Percentiles rank a stretch among this genome's conserved stretches.
These are phyloP conservation scores for Zelostemma sp. DNA, from an alignment of 1,140 invertebrate species.

Conservation along the genomic window DNA sequence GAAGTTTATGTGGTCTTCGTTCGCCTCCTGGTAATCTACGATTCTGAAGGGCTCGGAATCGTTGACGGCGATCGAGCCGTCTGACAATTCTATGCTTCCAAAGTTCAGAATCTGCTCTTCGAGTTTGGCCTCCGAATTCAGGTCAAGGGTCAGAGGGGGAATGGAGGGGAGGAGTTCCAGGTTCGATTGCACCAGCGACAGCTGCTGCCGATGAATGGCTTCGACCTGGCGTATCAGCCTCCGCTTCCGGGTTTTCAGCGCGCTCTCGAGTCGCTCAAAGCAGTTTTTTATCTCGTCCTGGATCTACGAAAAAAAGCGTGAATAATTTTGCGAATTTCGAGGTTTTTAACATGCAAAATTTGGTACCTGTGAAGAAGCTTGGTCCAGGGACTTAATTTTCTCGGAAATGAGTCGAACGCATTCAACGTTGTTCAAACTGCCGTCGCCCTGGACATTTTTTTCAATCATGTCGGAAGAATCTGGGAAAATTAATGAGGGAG, in stretches of 20 bases:
- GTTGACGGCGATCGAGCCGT: slow-evolving; percentile 64
- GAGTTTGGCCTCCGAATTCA: slow-evolving; percentile 60
- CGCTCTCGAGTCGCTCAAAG: slow-evolving; percentile 66
- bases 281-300: slow-evolving; percentile 67
- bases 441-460: slow-evolving; percentile 47
- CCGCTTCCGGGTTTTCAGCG: slow-evolving; percentile 68
- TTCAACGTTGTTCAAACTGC: slow-evolving; percentile 45
- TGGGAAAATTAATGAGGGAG: no score
- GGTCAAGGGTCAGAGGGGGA: slow-evolving; percentile 58
- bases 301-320: slow-evolving; percentile 57
- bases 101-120: slow-evolving; percentile 66
- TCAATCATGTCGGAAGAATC: slow-evolving; percentile 51
- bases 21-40: slow-evolving; percentile 65
- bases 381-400: slow-evolving; percentile 56
- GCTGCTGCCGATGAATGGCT: slow-evolving; percentile 68
- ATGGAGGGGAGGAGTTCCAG: slow-evolving; percentile 47
- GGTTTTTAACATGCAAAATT: slow-evolving; percentile 1
- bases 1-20: slow-evolving; percentile 69
- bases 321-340: slow-evolving; percentile 1
- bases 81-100: slow-evolving; percentile 68
- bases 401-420: slow-evolving; percentile 57
- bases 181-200: slow-evolving; percentile 62
- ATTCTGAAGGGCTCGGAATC: slow-evolving; percentile 63
- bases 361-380: slow-evolving; percentile 53
- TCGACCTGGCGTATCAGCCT: slow-evolving; percentile 72